A percentile compares a stretch with the other conserved stretches of the same genome.
These are phyloP conservation scores for Balaeniceps rex DNA, from an alignment of 2,113 vertebrate species.

Conservation along the genomic window DNA sequence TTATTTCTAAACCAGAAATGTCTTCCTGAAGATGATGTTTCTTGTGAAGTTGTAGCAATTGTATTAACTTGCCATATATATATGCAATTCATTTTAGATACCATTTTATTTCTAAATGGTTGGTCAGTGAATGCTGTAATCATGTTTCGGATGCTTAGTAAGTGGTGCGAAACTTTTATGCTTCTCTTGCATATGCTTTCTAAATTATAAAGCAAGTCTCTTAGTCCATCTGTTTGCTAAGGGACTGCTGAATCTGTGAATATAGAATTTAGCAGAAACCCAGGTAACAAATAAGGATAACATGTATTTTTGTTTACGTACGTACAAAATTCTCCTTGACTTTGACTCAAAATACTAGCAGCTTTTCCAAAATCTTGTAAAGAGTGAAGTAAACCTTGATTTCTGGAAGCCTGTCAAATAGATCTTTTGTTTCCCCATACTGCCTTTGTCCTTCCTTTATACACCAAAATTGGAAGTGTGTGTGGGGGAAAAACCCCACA, in stretches of 20 bases:
- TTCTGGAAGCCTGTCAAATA: not conserved
- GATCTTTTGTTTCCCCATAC: not conserved
- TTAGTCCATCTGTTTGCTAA: not conserved
- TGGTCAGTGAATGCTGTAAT: not conserved
- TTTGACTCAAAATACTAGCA: not conserved
- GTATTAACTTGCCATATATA: not conserved
- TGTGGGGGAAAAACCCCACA: fast-evolving
- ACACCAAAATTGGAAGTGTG: not conserved
- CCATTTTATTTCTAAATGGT: not conserved
- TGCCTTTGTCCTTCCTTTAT: not conserved
- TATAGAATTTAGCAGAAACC: not conserved
- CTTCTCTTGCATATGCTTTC: not conserved
- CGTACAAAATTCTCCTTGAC: not conserved
- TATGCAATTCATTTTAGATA: not conserved
- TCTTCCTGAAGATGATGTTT: not conserved
- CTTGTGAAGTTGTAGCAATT: not conserved
- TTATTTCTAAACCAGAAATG: not conserved
- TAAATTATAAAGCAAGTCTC: not conserved
- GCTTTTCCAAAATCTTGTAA: not conserved
- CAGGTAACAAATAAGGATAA: not conserved
- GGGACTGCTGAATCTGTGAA: not conserved
- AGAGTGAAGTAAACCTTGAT: not conserved
- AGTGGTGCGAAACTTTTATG: not conserved
- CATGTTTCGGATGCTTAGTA: not conserved
- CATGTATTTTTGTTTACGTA: fast-evolving